phyloP scores from a whole-genome alignment of 2,888 invertebrate species.

The Gandaritis pyraliata region DNA sequence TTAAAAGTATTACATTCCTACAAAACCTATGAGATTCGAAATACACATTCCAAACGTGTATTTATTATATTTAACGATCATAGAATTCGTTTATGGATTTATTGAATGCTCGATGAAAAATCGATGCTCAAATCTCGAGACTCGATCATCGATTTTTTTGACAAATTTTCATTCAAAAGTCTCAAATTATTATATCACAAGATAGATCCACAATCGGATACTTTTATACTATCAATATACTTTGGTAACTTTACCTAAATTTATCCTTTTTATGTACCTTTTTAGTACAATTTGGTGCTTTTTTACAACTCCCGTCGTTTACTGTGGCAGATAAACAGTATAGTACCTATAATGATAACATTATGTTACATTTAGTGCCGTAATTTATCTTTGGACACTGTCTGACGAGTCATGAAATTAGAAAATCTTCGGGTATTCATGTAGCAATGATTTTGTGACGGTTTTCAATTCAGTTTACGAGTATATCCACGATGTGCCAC shows the following conservation, averaged over 20 bases:
- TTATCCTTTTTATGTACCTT: neutral
- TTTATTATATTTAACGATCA: slow-evolving; percentile 20
- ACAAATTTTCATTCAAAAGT: no score
- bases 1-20: slow-evolving; percentile 39
- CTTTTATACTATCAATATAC: neutral
- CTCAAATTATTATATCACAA: neutral
- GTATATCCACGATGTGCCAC: neutral
- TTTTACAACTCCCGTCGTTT: slow-evolving; percentile 2
- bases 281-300: neutral
- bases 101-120: no score
- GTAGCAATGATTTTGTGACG: no score
- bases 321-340: slow-evolving; percentile 12
- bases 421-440: no score
- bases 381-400: no score
- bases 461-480: neutral
- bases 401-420: no score
- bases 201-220: neutral
- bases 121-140: no score
- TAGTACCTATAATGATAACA: no score
- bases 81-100: neutral
- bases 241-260: neutral
- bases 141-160: neutral
- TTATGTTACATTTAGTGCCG: no score
- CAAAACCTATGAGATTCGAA: slow-evolving; percentile 25
- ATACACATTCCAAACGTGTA: slow-evolving; percentile 43